Evolutionary conservation across 2,113 vertebrate species (phyloP).

Genomic region (Zosterops lateralis): DNA sequence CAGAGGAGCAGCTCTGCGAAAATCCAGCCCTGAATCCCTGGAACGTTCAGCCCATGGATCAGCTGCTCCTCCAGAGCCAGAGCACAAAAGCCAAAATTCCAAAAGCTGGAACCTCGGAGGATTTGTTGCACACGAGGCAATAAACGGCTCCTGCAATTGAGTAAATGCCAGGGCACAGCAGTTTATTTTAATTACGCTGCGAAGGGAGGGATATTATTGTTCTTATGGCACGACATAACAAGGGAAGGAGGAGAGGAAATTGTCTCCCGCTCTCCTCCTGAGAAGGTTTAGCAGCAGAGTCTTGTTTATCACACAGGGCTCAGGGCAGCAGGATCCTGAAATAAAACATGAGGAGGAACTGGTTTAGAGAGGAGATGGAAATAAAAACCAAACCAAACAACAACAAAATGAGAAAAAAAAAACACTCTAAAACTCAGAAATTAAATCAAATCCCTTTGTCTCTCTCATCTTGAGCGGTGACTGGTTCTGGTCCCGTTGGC

Average conservation of each 20-base stretch:
- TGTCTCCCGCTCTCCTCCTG: neutral
- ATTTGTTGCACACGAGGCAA: conserved; percentile 42
- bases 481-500: neutral
- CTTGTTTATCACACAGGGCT: neutral
- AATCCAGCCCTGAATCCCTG: neutral
- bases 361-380: neutral
- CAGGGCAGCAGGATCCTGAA: neutral
- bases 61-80: neutral
- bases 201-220: conserved; percentile 37
- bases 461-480: neutral
- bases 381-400: no score
- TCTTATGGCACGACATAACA: neutral
- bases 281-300: neutral
- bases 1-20: neutral
- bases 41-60: neutral
- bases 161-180: conserved; percentile 35
- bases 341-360: neutral
- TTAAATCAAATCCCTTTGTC: neutral
- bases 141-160: conserved; percentile 39
- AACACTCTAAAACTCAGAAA: neutral
- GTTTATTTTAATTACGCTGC: conserved; percentile 63
- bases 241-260: neutral
- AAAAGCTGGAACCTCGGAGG: neutral
- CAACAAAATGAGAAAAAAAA: neutral
- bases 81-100: neutral